Evolutionary conservation across 2,888 invertebrate species (phyloP).

Genomic region (Cephus rjabovi): DNA sequence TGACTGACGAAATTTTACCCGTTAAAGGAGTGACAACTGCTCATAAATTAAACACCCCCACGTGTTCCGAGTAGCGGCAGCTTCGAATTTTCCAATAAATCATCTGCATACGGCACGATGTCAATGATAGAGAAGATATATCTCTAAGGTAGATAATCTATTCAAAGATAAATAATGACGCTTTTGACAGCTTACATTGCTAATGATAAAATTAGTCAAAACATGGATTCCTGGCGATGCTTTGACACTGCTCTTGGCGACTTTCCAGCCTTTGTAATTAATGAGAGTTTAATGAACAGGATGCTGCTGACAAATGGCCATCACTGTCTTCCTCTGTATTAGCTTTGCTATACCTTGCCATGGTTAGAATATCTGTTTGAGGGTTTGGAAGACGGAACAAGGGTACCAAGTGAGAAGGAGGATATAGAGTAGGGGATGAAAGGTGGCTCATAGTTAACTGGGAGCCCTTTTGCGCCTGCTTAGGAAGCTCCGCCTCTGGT

Average conservation of each 20-base stretch:
- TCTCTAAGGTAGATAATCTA: neutral
- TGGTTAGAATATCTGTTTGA: neutral
- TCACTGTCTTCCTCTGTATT: neutral
- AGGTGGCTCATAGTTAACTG: neutral
- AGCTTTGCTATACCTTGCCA: neutral
- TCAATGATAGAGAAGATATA: too few species aligned
- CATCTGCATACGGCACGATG: too few species aligned
- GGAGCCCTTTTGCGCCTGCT: slow-evolving; percentile 8
- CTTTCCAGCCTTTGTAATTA: neutral
- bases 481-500: slow-evolving; percentile 24
- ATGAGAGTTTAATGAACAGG: neutral
- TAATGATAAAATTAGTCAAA: neutral
- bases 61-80: neutral
- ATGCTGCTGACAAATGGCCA: neutral
- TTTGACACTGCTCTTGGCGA: neutral
- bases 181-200: neutral
- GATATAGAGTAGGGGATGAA: neutral
- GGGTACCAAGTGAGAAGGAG: slow-evolving; percentile 6
- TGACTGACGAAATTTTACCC: neutral
- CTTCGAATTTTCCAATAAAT: neutral
- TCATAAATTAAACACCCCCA: neutral
- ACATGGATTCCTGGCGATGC: neutral
- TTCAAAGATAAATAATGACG: neutral
- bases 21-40: neutral
- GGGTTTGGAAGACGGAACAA: slow-evolving; percentile 3